These are phyloP conservation scores for Phalacrocorax pelagicus DNA, from an alignment of 2,113 vertebrate species.

Conservation along the genomic window DNA sequence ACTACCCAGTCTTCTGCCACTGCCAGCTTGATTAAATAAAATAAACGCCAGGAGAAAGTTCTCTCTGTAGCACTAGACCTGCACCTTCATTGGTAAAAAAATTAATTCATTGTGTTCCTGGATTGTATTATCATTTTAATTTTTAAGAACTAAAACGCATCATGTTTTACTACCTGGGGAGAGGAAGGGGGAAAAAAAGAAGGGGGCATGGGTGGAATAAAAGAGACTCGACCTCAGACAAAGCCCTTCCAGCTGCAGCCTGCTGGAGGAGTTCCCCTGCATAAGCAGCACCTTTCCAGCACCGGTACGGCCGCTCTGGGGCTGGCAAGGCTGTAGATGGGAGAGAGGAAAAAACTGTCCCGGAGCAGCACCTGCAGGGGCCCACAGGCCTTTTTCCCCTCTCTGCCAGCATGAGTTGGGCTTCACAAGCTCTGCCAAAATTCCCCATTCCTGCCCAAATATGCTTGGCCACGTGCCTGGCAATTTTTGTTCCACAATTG, in stretches of 20 bases:
- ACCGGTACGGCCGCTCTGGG: background rate
- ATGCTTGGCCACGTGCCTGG: background rate
- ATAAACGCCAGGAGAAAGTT: background rate
- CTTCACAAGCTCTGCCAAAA: background rate
- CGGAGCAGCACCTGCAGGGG: background rate
- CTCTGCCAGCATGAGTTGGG: background rate
- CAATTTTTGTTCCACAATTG: background rate
- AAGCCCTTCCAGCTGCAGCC: background rate
- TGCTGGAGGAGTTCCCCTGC: background rate
- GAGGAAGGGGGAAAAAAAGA: background rate
- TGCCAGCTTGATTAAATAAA: background rate
- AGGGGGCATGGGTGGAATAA: too few relatives aligned
- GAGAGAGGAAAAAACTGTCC: background rate
- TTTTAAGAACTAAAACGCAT: background rate
- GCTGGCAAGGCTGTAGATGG: background rate
- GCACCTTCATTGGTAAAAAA: background rate
- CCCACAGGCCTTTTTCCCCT: background rate
- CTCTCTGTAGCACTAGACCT: background rate
- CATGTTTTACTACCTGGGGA: background rate
- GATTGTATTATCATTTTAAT: background rate
- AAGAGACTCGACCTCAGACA: background rate
- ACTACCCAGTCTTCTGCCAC: background rate
- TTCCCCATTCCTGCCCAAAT: background rate
- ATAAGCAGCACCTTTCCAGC: background rate
- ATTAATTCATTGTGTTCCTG: background rate